A percentile compares a stretch with the other conserved stretches of the same genome.
Evolutionary conservation across 2,797 vertebrate species (phyloP).

Genomic region (Australoheros facetus): DNA sequence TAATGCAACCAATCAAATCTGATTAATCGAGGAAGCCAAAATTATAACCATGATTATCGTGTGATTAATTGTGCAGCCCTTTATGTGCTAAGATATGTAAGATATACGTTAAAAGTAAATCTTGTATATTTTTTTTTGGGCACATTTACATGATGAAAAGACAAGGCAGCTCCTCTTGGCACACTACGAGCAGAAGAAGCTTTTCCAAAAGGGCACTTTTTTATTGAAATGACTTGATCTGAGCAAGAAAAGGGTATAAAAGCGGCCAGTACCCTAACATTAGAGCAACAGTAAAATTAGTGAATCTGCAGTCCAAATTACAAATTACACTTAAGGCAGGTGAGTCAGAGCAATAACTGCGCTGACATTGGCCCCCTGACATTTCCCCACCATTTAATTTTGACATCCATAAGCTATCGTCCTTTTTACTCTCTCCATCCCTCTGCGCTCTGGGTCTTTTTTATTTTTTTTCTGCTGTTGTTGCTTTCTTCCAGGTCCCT

Average conservation of each 20-base stretch:
- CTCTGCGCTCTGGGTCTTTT: not conserved
- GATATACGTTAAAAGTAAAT: constrained; percentile 18
- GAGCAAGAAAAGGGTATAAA: constrained; percentile 53
- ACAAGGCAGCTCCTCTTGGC: not conserved
- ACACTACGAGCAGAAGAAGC: not conserved
- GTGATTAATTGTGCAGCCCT: constrained; percentile 28
- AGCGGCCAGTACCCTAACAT: constrained; percentile 44
- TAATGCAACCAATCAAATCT: constrained; percentile 26
- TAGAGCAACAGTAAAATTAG: constrained; percentile 60
- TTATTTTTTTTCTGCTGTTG: not conserved
- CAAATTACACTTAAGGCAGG: constrained; percentile 68
- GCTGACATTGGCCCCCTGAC: constrained; percentile 34
- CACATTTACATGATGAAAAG: not conserved
- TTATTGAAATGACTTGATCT: constrained; percentile 58
- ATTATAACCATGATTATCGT: constrained; percentile 22
- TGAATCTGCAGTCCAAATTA: constrained; percentile 50
- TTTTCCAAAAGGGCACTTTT: constrained; percentile 50
- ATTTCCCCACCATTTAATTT: constrained; percentile 62
- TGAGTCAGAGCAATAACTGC: constrained; percentile 65
- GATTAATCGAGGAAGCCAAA: constrained; percentile 43
- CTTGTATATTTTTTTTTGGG: constrained; percentile 13
- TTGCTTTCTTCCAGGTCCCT: constrained; percentile 45
- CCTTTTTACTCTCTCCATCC: constrained; percentile 31
- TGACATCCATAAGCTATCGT: constrained; percentile 62
- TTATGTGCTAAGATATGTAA: not conserved